phyloP scores from a whole-genome alignment of 2,113 vertebrate species.

The Miniopterus natalensis region DNA sequence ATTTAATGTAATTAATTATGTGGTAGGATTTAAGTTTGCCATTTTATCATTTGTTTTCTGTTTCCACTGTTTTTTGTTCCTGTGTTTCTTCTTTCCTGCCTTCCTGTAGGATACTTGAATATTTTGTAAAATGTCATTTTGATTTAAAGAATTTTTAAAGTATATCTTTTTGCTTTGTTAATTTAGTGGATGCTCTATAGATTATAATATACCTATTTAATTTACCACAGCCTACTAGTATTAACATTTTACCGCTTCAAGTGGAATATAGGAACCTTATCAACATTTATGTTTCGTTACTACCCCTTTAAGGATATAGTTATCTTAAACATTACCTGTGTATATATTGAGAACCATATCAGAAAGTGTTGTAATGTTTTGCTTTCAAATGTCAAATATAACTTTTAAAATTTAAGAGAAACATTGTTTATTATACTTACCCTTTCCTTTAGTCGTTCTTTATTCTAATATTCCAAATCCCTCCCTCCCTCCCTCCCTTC shows the following conservation, averaged over 20 bases:
- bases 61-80: not conserved
- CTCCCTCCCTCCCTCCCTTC: too few relatives aligned
- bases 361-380: not conserved
- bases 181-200: not conserved
- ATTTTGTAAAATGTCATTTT: not conserved
- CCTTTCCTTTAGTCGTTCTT: not conserved
- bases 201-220: not conserved
- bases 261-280: not conserved
- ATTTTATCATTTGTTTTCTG: not conserved
- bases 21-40: not conserved
- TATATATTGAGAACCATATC: not conserved
- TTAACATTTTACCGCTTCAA: accelerated
- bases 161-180: not conserved
- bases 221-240: not conserved
- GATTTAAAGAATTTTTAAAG: not conserved
- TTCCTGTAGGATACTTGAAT: not conserved
- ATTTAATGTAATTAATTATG: not conserved
- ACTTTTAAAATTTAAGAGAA: not conserved
- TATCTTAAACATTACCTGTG: not conserved
- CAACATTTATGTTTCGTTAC: not conserved
- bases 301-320: not conserved
- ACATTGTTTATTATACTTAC: not conserved
- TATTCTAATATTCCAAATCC: not conserved
- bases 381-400: not conserved
- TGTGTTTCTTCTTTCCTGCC: not conserved